A percentile compares a stretch with the other conserved stretches of the same genome.
Conservation (phyloP, 1,140 invertebrate genomes). For the Zaprionus taronus region DNA sequence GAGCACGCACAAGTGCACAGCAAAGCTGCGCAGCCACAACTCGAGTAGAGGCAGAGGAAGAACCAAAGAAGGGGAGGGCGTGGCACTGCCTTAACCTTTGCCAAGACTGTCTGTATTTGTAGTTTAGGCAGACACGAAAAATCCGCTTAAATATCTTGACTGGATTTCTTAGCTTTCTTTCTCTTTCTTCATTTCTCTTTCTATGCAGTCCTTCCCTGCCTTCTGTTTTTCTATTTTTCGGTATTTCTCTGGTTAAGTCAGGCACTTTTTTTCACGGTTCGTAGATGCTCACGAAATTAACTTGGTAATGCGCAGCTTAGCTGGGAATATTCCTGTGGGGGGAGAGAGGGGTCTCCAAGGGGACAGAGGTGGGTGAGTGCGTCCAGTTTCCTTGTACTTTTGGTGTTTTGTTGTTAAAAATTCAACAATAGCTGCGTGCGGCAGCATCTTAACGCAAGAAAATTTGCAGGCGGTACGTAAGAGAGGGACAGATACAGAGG, state of each 20-base stretch:
- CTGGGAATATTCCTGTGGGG: constrained; percentile 16
- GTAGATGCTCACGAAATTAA: constrained; percentile 62
- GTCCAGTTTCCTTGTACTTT: constrained; percentile 6
- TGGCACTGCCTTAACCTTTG: neutral
- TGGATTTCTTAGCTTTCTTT: constrained; percentile 1
- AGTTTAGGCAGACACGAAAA: constrained; percentile 52
- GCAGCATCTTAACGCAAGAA: constrained; percentile 16
- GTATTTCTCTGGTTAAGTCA: constrained; percentile 81
- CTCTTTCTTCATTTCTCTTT: neutral
- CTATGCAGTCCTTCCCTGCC: neutral
- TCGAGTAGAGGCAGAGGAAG: neutral
- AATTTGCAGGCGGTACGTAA: neutral
- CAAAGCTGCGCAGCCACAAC: constrained; percentile 7
- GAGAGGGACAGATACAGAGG: neutral
- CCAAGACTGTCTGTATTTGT: constrained; percentile 24
- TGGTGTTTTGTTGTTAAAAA: constrained; percentile 35
- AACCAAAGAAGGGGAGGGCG: neutral
- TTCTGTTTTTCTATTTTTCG: constrained; percentile 51
- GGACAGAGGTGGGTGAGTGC: neutral
- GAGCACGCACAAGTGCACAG: constrained; percentile 70
- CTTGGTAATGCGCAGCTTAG: constrained; percentile 54
- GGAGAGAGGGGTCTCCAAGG: neutral
- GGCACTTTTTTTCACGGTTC: constrained; percentile 60
- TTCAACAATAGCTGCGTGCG: constrained; percentile 51
- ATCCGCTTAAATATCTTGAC: constrained; percentile 64